Evolutionary conservation across 2,113 vertebrate species (phyloP).

Genomic region (Tenebrosternarchus preto): DNA sequence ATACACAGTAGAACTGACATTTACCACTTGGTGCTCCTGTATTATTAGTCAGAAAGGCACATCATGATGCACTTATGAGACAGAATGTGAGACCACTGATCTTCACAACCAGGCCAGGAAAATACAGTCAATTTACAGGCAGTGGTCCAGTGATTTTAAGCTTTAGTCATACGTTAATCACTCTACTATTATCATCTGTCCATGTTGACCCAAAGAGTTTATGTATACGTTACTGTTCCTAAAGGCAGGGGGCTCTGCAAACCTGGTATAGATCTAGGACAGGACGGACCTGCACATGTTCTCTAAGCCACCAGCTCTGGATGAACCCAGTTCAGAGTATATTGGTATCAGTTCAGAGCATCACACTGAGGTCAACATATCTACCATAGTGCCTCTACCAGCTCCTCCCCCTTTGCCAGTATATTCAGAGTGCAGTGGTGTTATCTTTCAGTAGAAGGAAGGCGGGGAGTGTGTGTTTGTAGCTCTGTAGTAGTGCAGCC

Average conservation of each 20-base stretch:
- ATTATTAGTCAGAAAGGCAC: constrained; percentile 18
- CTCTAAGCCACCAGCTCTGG: too few relatives aligned
- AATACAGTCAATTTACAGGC: background rate
- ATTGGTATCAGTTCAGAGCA: background rate
- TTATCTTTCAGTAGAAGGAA: constrained; percentile 10
- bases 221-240: background rate
- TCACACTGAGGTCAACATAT: background rate
- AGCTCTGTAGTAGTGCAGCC: constrained; percentile 47
- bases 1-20: background rate
- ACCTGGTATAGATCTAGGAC: background rate
- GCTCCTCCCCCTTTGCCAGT: background rate
- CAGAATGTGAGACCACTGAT: background rate
- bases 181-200: background rate
- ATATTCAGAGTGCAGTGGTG: background rate
- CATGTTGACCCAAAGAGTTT: background rate
- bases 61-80: background rate
- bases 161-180: background rate
- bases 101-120: background rate
- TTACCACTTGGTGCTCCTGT: constrained; percentile 53
- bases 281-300: too few relatives aligned
- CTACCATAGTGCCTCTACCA: background rate
- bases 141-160: background rate
- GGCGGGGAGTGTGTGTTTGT: background rate
- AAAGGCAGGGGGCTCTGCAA: too few relatives aligned
- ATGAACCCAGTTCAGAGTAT: background rate